These are phyloP conservation scores for Malthinus seriepunctatus DNA, from an alignment of 2,888 invertebrate genomes.

Conservation along the genomic window DNA sequence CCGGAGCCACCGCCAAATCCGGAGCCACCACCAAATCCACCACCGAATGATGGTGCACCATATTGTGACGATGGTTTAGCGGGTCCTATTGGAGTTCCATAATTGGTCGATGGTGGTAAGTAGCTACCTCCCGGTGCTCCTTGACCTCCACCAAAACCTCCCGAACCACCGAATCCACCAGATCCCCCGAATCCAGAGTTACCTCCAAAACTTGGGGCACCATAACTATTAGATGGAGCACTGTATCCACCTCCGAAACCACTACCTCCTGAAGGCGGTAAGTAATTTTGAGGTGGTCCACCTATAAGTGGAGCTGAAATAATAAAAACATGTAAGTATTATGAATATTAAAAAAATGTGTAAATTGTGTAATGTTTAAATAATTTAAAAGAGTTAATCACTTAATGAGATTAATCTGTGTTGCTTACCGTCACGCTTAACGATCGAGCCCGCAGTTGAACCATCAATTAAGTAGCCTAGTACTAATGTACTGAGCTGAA, in stretches of 20 bases:
- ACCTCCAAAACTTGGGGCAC: conserved; percentile 38
- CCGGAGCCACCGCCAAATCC: conserved; percentile 32
- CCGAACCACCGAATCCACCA: conserved; percentile 6
- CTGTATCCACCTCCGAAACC: conserved; percentile 9
- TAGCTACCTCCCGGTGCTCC: conserved; percentile 30
- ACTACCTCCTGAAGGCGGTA: conserved; percentile 17
- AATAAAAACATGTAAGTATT: neutral
- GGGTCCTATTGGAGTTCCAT: conserved; percentile 49
- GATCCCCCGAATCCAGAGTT: neutral
- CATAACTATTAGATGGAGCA: conserved; percentile 50
- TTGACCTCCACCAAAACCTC: conserved; percentile 10
- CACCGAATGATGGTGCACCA: conserved; percentile 46
- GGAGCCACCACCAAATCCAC: conserved; percentile 33
- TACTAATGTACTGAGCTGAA: conserved; percentile 43
- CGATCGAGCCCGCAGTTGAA: conserved; percentile 38
- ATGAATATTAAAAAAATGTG: neutral
- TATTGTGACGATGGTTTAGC: conserved; percentile 47
- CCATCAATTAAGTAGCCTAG: conserved; percentile 35
- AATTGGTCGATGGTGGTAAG: conserved; percentile 52
- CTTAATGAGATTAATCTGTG: neutral
- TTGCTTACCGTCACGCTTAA: conserved; percentile 46
- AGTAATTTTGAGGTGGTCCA: conserved; percentile 16
- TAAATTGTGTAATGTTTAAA: neutral
- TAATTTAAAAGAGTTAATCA: neutral
- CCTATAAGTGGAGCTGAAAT: conserved; percentile 16